phyloP scores from a whole-genome alignment of 2,113 vertebrate species.

The Scomber japonicus region DNA sequence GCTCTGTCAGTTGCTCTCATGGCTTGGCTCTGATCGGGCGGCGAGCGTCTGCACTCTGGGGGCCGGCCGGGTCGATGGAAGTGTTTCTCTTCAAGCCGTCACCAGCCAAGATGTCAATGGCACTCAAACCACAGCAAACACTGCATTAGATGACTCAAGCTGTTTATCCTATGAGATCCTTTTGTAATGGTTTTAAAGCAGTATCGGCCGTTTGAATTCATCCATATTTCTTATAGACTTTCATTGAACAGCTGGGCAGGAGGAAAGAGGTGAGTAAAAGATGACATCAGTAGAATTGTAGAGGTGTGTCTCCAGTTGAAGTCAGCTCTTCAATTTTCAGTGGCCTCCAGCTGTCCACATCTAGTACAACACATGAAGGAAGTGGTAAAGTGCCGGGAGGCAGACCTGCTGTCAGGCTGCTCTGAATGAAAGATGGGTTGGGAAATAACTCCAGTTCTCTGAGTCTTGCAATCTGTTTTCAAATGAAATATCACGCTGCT shows the following conservation, averaged over 20 bases:
- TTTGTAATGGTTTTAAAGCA: neutral
- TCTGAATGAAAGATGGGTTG: neutral
- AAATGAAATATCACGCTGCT: no score
- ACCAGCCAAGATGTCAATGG: slow-evolving; percentile 55
- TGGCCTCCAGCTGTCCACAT: neutral
- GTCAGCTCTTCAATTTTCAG: neutral
- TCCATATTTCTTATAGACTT: neutral
- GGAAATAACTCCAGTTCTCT: no score
- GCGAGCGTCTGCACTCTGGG: slow-evolving; percentile 12
- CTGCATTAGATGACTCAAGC: slow-evolving; percentile 15
- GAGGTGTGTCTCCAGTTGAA: neutral
- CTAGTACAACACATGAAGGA: neutral
- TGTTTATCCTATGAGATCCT: neutral
- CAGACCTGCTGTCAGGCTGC: neutral
- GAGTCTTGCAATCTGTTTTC: no score
- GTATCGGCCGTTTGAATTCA: neutral
- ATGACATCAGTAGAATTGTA: neutral
- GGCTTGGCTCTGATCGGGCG: neutral
- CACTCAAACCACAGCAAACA: slow-evolving; percentile 11
- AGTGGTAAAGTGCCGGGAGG: neutral
- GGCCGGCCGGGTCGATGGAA: slow-evolving; percentile 48
- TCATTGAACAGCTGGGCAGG: neutral
- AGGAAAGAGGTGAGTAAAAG: neutral
- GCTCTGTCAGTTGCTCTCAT: neutral
- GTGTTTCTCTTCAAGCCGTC: slow-evolving; percentile 44